Evolutionary conservation across 2,888 invertebrate genomes (phyloP).

Genomic region (Habroteleia sp.): DNA sequence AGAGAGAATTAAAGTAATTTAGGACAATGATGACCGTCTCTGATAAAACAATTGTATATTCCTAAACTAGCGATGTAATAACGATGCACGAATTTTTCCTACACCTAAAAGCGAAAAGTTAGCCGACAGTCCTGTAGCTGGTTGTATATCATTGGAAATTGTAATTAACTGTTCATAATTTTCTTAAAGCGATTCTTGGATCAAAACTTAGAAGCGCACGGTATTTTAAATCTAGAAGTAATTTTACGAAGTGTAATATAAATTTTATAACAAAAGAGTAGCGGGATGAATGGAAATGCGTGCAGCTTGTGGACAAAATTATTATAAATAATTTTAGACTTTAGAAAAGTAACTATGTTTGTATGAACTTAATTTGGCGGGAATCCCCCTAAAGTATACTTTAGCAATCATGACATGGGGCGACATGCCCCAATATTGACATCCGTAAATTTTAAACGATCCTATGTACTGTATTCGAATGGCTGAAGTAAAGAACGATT

Average conservation of each 20-base stretch:
- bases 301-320: conserved; percentile 24
- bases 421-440: no score
- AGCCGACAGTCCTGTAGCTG: conserved; percentile 70
- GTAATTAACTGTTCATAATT: conserved; percentile 63
- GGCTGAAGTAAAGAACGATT: no score
- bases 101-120: conserved; percentile 66
- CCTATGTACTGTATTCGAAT: no score
- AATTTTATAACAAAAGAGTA: conserved; percentile 38
- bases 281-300: conserved; percentile 14
- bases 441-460: no score
- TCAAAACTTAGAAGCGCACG: conserved; percentile 52
- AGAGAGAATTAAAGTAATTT: no score
- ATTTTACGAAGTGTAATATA: conserved; percentile 48
- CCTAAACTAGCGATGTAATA: conserved; percentile 63
- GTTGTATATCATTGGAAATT: conserved; percentile 67
- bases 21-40: conserved; percentile 10
- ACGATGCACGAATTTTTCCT: conserved; percentile 69
- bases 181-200: conserved; percentile 41
- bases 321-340: no score
- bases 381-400: no score
- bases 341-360: no score
- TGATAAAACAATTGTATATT: conserved; percentile 55
- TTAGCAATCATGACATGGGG: no score
- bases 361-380: no score
- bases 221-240: conserved; percentile 56